Evolutionary conservation across 2,888 invertebrate genomes (phyloP).

Genomic region (Lithophane ornitopus): DNA sequence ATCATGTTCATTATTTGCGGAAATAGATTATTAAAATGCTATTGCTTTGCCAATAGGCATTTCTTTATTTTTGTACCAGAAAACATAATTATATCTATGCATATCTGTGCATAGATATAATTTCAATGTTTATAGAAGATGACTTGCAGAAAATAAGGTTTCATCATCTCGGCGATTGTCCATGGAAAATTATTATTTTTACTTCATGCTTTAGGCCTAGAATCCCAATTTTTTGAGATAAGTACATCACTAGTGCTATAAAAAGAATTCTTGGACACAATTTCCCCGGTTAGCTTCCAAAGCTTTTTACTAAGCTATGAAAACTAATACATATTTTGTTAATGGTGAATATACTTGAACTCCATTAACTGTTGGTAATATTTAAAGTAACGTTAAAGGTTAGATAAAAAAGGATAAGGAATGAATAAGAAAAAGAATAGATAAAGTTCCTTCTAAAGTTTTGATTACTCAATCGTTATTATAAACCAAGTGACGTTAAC

Average conservation of each 20-base stretch:
- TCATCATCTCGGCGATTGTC: neutral
- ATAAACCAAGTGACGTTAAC: constrained; percentile 20
- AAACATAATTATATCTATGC: constrained; percentile 1
- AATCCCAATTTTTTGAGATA: neutral
- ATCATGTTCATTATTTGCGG: constrained; percentile 41
- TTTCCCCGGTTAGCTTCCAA: neutral
- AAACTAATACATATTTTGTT: no score
- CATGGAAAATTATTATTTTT: neutral
- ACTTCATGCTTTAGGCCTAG: neutral
- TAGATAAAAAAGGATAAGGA: no score
- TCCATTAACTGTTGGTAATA: neutral
- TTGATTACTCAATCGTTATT: neutral
- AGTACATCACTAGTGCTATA: neutral
- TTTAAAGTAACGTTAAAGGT: neutral
- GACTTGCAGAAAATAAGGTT: no score
- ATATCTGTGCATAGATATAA: neutral
- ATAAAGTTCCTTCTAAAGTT: neutral
- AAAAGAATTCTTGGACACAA: neutral
- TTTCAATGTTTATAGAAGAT: neutral
- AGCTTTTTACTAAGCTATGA: neutral
- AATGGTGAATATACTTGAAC: neutral
- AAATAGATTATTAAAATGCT: constrained; percentile 12
- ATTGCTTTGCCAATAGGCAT: constrained; percentile 16
- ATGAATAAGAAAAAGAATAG: no score
- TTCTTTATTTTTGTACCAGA: neutral